Base-by-base conservation (phyloP, 2,888 invertebrate species). In the Norana najaformis region DNA sequence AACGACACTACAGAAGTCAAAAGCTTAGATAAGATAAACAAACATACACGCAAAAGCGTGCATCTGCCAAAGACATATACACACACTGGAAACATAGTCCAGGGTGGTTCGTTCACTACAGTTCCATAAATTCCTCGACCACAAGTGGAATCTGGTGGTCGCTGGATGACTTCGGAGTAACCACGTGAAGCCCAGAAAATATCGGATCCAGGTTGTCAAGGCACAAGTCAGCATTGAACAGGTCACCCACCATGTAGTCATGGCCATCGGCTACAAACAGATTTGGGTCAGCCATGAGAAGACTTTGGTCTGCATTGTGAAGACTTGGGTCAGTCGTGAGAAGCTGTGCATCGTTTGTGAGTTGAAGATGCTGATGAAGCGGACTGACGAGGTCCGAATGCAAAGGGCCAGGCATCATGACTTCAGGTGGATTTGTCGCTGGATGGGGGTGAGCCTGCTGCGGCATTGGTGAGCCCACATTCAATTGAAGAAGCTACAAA, bases 161-260 rank as follows among this genome's bases (percentile, higher is more conserved):
- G 2, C 85, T 2, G 0, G 34, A 34, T 20, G 85, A 36, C 20
- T 85, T 37, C 20, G 85, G 85, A 2, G 85, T 83, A 5, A 35
- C 85, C 4, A 85, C 85, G 20, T 85, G 85, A 37, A 85, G 85
- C 20, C 85, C 37, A 35, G 85, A 34, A 36, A 85, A 85, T 36
- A 85, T 85, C 85, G 85, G 85, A 37, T 85, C 85, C 20, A 85
- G 85, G 5, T 83, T 34, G 37, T 35, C 85, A 5, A 85, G 85
- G 85, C 85, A 34, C 13, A 83, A n/a, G 23, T 34, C 34, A 34
- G 14, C 83, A 34, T 35, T 83, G 83, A 36, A 35, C 13, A 85
- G 85, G 85, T 85, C 85, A n/a, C 0, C 16, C 20, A 6, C 6
- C 16, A 85, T 34, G 20, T 35, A 37, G 85, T 85, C 85, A 23